Percentiles rank a stretch among this genome's conserved stretches.
These are phyloP conservation scores for Drosophila prolongata DNA, from an alignment of 2,888 invertebrate genomes.

Conservation along the genomic window DNA sequence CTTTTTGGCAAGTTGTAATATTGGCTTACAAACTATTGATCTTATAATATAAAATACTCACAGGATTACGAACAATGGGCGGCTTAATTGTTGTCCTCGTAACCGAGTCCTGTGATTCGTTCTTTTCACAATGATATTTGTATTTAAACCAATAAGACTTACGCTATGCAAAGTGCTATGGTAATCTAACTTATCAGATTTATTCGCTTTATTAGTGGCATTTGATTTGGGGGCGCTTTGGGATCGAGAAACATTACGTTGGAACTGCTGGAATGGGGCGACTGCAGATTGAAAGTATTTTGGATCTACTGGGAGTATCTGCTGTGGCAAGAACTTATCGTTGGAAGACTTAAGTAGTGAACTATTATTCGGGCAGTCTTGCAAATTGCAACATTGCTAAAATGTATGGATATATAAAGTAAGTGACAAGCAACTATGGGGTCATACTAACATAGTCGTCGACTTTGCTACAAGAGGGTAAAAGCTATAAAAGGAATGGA, in stretches of 20 bases:
- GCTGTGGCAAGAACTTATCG: background rate
- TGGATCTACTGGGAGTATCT: background rate
- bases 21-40: too few species aligned
- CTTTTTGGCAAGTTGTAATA: background rate
- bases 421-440: too few species aligned
- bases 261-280: background rate
- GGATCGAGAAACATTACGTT: background rate
- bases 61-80: background rate
- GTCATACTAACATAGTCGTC: background rate
- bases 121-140: background rate
- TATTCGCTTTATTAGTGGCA: background rate
- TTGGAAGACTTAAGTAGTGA: background rate
- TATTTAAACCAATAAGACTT: background rate
- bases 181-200: background rate
- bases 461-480: slow-evolving; percentile 5
- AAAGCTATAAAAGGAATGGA: background rate
- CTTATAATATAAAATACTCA: background rate
- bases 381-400: background rate
- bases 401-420: rapidly evolving
- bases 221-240: slow-evolving; percentile 6
- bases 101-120: background rate
- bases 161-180: slow-evolving; percentile 3
- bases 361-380: background rate
- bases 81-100: background rate
- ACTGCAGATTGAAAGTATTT: background rate